Base-by-base conservation (phyloP, 2,797 vertebrate species). In the Steatocranus sp. region DNA sequence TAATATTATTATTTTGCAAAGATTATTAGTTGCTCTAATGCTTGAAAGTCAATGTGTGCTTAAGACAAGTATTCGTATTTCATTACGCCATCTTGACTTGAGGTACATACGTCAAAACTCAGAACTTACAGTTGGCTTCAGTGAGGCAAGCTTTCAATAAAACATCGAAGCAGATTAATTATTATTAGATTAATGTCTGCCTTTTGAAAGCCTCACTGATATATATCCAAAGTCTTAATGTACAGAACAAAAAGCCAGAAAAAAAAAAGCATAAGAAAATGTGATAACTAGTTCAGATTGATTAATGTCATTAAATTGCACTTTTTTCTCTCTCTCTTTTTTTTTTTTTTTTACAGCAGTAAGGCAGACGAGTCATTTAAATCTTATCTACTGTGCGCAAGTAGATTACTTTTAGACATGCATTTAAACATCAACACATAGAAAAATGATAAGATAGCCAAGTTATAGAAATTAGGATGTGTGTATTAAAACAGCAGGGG, bases 351-450 rank as follows among this genome's bases (percentile, higher is more conserved):
- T 79, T 88, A 92, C 88, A 92, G 90, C 87, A 84, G 76, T 85
- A 91, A 87, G 86, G 84, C 84, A 78, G 76, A 66, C 63, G 48
- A 79, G 20, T 83, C 25, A 68, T 85, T 36, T 83, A 7, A 87
- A 90, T 78, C 77, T 7, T 38, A 83, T 90, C 81, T 88, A 82
- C 68, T 73, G 68, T 82, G 75, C 89, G 89, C 87, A 91, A 92
- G 90, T 91, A 43, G 76, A 79, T 86, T 91, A 91, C 75, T 82
- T 87, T 75, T 85, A 75, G 86, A 83, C 87, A 91, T 95, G 93
- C 93, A 91, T 61, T 61, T 61, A 61, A 36, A 61, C 32, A 61
- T 77, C 82, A 86, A 86, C 84, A 83, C 51, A 75, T 77, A 81
- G 38, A 85, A 81, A 63, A 92, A 91, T 76, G 1, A 88, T 68